Evolutionary conservation across 1,140 invertebrate genomes (phyloP), one percentile per base, ranked within the genome.

Genomic region (Penaeus japonicus): DNA sequence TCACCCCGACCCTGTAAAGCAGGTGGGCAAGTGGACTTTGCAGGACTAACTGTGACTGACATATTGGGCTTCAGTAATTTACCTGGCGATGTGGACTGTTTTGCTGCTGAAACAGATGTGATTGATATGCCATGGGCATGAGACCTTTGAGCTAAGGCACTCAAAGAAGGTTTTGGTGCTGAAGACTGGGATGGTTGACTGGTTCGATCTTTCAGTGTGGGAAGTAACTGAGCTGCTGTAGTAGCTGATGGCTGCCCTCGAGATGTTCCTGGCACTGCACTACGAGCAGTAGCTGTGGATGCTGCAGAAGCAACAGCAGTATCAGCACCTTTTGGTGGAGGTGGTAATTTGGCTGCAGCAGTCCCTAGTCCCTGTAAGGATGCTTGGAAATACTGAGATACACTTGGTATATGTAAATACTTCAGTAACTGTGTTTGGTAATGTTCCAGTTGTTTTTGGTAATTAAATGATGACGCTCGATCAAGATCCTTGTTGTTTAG

Each of bases 331-430:
- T 32, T 30, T 30, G 70, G 86, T 20, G 89, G 89, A 4, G 90
- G 84, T 12, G 90, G 89, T 22, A 90, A 75, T 70, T 90, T 90
- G n/a, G 85, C 82, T 30, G 85, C 78, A 30, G 89, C 57, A 15
- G 84, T 89, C n/a, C 87, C 83, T 39, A 89, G 54, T 32, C 79
- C 78, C 75, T 90, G 89, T 15, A 89, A 78, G 22, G 89, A 82
- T 17, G 82, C 73, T 5, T 89, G 89, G 78, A 90, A 90, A 62
- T 89, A 90, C 75, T 90, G 90, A 39, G 90, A 88, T 4, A 90
- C 89, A 65, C 85, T 75, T 4, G 88, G 89, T 27, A 89, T 88
- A 39, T 87, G 83, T n/a, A 89, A 73, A 32, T 89, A 90, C 83
- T 86, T 88, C 24, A 89, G 57, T 27, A 90, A 35, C 30, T 90